Evolutionary conservation across 2,113 vertebrate genomes (phyloP).

Genomic region (Brienomyrus brachyistius): DNA sequence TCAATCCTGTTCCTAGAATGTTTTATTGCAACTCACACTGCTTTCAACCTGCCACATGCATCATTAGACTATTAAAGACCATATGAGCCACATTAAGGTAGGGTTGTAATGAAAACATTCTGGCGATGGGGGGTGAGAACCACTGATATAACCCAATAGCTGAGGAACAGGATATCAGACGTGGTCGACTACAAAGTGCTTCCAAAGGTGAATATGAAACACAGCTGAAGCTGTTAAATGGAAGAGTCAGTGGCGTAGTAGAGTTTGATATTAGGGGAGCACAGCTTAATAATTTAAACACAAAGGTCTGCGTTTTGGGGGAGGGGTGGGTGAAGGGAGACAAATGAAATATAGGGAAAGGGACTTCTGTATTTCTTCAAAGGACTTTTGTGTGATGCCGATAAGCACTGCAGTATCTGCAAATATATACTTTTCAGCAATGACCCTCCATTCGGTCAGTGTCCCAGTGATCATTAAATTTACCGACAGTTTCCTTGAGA

Average conservation of each 20-base stretch:
- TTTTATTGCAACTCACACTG: no score
- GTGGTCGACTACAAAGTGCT: not conserved
- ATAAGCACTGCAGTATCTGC: not conserved
- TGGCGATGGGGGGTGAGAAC: not conserved
- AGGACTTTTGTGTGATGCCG: not conserved
- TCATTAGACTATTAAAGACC: no score
- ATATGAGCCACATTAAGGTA: no score
- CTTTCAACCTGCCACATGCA: no score
- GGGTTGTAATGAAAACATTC: not conserved
- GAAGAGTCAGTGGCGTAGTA: not conserved
- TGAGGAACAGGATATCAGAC: not conserved
- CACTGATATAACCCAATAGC: not conserved
- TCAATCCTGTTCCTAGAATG: not conserved
- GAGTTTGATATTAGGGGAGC: not conserved
- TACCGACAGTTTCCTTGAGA: no score
- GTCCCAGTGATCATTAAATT: not conserved
- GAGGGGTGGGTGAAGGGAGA: not conserved
- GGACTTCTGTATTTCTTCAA: not conserved
- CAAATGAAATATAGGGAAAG: not conserved
- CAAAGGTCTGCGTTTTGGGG: not conserved
- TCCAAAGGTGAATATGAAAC: not conserved
- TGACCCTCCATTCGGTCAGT: not conserved
- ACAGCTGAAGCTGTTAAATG: not conserved
- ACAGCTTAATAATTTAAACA: not conserved
- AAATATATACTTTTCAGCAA: not conserved